Conservation (phyloP, 2,113 vertebrate genomes). For the Piaya cayana region DNA sequence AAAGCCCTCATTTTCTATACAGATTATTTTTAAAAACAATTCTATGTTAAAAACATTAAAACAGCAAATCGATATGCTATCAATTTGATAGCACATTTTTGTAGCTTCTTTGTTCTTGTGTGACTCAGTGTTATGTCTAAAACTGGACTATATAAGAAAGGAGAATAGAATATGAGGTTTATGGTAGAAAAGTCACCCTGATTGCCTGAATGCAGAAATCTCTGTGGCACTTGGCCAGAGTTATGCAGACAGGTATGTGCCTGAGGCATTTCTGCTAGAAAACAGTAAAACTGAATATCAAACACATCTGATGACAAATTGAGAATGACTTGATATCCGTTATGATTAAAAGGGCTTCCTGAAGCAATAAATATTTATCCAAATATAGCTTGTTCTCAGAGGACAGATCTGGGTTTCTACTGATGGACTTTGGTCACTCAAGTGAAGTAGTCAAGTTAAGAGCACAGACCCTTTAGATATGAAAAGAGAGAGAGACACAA, state of each 20-base stretch:
- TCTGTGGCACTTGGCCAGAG: not conserved
- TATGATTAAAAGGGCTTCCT: conserved; percentile 8
- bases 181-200: not conserved
- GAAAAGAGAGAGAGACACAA: not conserved
- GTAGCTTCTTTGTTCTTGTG: not conserved
- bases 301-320: not conserved
- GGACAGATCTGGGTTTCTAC: not conserved
- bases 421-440: not conserved
- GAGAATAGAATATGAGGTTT: not conserved
- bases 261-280: not conserved
- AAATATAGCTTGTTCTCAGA: not conserved
- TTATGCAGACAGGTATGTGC: not conserved
- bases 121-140: not conserved
- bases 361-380: conserved; percentile 9
- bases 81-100: not conserved
- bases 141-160: not conserved
- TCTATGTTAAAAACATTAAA: not conserved
- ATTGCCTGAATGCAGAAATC: not conserved
- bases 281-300: conserved; percentile 2
- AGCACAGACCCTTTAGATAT: not conserved
- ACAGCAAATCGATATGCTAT: not conserved
- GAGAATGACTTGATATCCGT: not conserved
- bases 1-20: not conserved
- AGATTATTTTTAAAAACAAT: not conserved
- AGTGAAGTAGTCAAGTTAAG: not conserved